Base-by-base conservation (phyloP, 2,113 vertebrate species). In the Neotragus pygmaeus region DNA sequence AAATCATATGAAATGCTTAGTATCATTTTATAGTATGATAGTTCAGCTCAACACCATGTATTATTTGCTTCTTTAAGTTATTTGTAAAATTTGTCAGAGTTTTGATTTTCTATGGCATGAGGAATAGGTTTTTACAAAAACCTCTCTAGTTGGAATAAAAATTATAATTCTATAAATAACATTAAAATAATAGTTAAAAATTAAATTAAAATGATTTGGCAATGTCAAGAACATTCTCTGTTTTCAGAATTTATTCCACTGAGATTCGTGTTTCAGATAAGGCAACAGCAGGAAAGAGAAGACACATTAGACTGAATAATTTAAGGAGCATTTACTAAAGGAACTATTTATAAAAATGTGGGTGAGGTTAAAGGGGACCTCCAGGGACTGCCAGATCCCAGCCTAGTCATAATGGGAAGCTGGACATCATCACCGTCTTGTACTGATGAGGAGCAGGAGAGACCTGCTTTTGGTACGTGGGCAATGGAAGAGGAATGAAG, bases 171-270 rank as follows among this genome's bases (percentile, higher is more conserved):
- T 8, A 16, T 78, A 51, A 82, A 75, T 82, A 86, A 87, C 53
- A 36, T 93, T 93, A 93, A 90, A 86, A n/a, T 93, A 77, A 45
- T 62, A 85, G 60, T 77, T 80, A 83, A 94, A 83, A 90, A 80
- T 90, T 80, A 90, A 88, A 47, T 62, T 47, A 81, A 81, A 30
- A 73, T 86, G 30, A 78, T 73, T 85, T 92, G 66, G 43, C 16
- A 80, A 70, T 39, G 33, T 92, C 9, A 78, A 89, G 49, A 66
- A 85, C 28, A 70, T 89, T 70, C 62, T 51, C 23, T 92, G 57
- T 93, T 64, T 82, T 90, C 53, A 64, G 45, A 82, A 75, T 64
- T 73, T 90, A 81, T 82, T 91, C 62, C 70, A 64, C 33, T 62
- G 91, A 49, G 36, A 73, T 87, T 75, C 36, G 33, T 23, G 5